These are phyloP conservation scores for Sinohyriopsis cumingii DNA, from an alignment of 2,888 invertebrate species.

Conservation along the genomic window DNA sequence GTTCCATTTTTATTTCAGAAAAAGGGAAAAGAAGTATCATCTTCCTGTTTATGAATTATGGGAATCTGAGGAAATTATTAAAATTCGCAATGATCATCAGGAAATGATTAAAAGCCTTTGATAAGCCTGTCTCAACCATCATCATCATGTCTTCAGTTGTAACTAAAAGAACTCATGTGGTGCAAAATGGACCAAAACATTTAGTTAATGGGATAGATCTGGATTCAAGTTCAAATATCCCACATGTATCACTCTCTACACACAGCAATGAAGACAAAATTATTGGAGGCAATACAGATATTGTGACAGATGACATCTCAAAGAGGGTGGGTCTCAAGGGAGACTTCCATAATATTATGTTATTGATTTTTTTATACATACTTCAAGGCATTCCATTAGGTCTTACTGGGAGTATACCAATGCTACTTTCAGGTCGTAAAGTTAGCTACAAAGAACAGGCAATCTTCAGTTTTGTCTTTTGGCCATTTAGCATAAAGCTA, in stretches of 20 bases:
- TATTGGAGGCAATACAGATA: background rate
- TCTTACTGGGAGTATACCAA: constrained; percentile 93
- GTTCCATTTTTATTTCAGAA: too few species aligned
- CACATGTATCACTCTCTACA: constrained; percentile 42
- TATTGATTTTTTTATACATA: constrained; percentile 93
- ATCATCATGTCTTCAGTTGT: too few species aligned
- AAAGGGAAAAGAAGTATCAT: too few species aligned
- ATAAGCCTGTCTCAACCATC: too few species aligned
- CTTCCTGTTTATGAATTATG: too few species aligned
- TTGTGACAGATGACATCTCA: too few species aligned
- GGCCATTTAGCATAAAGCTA: constrained; percentile 91
- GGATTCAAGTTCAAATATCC: constrained; percentile 34
- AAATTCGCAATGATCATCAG: too few species aligned
- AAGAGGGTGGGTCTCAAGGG: constrained; percentile 43
- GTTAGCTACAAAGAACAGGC: constrained; percentile 95
- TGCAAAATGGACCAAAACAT: background rate
- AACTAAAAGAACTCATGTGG: too few species aligned
- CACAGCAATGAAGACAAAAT: background rate
- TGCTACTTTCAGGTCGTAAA: constrained; percentile 93
- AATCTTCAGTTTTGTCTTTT: constrained; percentile 87
- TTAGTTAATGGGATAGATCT: constrained; percentile 32
- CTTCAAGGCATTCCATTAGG: constrained; percentile 92
- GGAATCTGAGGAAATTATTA: too few species aligned
- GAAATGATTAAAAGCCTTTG: too few species aligned
- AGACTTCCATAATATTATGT: constrained; percentile 80